A percentile compares a stretch with the other conserved stretches of the same genome.
Conservation (phyloP, 1,140 invertebrate genomes). For the Polypedilum pembai region DNA sequence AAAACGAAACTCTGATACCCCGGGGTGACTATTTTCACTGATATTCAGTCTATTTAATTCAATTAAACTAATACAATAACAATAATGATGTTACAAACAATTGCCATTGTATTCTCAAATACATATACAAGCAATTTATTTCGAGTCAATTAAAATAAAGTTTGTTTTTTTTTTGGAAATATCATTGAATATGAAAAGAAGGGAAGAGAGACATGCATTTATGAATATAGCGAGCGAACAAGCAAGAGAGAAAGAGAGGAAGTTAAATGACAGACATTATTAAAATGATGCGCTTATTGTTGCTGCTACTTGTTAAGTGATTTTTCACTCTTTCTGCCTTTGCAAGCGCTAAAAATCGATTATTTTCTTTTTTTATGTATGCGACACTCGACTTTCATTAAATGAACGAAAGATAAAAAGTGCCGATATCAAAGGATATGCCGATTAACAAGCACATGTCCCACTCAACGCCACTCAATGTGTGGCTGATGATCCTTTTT, state of each 20-base stretch:
- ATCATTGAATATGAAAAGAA: not conserved
- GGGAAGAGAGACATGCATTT: too few species aligned
- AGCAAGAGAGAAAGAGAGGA: not conserved
- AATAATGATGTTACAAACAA: not conserved
- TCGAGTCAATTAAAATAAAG: slow-evolving; percentile 14
- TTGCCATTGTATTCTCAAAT: not conserved
- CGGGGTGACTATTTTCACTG: not conserved
- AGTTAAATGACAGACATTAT: slow-evolving; percentile 7
- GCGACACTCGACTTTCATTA: not conserved
- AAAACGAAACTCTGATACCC: not conserved
- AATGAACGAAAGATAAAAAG: not conserved
- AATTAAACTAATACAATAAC: not conserved
- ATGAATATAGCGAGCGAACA: too few species aligned
- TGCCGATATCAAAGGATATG: slow-evolving; percentile 2
- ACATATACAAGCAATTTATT: not conserved
- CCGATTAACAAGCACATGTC: slow-evolving; percentile 3
- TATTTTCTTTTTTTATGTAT: not conserved
- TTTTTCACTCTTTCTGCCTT: not conserved
- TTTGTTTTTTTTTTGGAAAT: not conserved
- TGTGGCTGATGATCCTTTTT: not conserved
- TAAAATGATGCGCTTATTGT: slow-evolving; percentile 17
- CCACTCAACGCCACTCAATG: slow-evolving; percentile 1
- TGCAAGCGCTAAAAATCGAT: not conserved
- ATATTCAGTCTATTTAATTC: not conserved
- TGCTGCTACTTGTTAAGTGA: slow-evolving; percentile 8